Base-by-base conservation (phyloP, 1,140 invertebrate species). In the Heterodera carotae region DNA sequence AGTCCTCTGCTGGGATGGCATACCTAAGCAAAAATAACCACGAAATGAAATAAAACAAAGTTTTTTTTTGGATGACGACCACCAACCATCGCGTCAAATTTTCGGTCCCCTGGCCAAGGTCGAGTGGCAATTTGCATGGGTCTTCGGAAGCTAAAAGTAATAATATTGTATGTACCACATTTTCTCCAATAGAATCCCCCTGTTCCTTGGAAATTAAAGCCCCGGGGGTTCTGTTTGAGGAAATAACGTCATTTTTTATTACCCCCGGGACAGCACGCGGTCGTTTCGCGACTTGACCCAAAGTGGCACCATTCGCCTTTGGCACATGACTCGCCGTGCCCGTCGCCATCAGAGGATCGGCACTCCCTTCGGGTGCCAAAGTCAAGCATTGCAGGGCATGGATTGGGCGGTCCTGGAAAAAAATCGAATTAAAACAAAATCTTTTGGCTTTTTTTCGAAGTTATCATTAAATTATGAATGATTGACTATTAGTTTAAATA, bases 51-150 rank as follows among this genome's bases (percentile, higher is more conserved):
- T 15, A 2, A 34, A 27, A 25, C 1, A 31, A 62, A 31, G n/a
- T n/a, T n/a, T n/a, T n/a, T 43, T 8, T 27, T 66, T 1, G 33
- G 62, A 15, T 66, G 29, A 66, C n/a, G n/a, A n/a, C n/a, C n/a
- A n/a, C n/a, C n/a, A n/a, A n/a, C 85, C 85, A 87, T 59, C 85
- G 79, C n/a, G 86, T 88, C 4, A 87, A 67, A 71, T 84, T 88
- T 22, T 81, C 86, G 22, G 34, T 69, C 34, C 85, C 85, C 60
- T 84, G 72, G 27, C 85, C 85, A 12, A 72, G 60, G 53, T 87
- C 84, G 15, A 87, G 48, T 29, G 86, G 80, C 39, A 82, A 80
- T 36, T 82, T 86, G 33, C 85, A 86, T 12, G 85, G 81, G 74
- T 86, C 83, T 48, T 71, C 60, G 59, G 82, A 39, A 33, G 80